Evolutionary conservation across 2,113 vertebrate species (phyloP).

Genomic region (Corvus moneduloides): DNA sequence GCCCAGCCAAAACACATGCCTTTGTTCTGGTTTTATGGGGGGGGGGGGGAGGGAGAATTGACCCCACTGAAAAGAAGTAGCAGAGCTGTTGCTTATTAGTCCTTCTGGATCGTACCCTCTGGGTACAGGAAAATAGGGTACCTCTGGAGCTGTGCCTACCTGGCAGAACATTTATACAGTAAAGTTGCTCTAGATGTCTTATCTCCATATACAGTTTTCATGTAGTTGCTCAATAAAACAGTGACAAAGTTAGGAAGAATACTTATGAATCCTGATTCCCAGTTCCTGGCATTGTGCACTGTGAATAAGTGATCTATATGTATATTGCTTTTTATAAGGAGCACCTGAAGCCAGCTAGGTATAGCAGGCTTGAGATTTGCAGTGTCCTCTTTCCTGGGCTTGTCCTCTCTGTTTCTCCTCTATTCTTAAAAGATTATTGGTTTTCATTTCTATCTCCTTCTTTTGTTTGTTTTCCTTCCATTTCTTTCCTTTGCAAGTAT

Average conservation of each 20-base stretch:
- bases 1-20: not conserved
- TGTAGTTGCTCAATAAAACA: not conserved
- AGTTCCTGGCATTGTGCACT: not conserved
- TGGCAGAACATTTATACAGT: not conserved
- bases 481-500: conserved; percentile 44
- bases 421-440: conserved; percentile 5
- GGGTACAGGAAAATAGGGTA: not conserved
- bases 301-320: not conserved
- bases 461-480: conserved; percentile 41
- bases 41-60: not conserved
- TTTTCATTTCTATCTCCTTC: conserved; percentile 44
- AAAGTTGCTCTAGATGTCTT: not conserved
- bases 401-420: not conserved
- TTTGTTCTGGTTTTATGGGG: not conserved
- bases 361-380: not conserved
- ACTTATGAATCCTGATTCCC: not conserved
- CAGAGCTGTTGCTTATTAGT: not conserved
- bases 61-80: not conserved
- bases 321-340: not conserved
- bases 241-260: not conserved
- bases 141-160: not conserved
- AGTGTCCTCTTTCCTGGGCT: not conserved
- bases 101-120: not conserved
- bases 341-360: not conserved
- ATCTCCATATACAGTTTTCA: not conserved